phyloP scores from a whole-genome alignment of 35 echinoderm and acorn worm genomes.

The Nesometra sesokonis region DNA sequence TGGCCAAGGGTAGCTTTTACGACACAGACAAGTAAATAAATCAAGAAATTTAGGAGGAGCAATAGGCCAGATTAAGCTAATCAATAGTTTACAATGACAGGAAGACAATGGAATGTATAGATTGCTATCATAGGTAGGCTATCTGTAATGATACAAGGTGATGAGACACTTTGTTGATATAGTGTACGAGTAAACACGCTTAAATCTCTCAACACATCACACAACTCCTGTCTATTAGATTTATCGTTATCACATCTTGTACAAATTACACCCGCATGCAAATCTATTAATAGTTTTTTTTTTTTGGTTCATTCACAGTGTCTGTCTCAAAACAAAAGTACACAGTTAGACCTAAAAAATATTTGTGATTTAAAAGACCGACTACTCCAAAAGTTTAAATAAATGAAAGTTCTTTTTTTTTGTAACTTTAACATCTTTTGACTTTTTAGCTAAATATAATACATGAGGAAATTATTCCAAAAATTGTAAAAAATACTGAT shows the following conservation, averaged over 20 bases:
- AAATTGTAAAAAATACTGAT: too few relatives aligned
- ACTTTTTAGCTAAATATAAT: too few relatives aligned
- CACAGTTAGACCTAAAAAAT: background rate
- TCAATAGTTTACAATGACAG: background rate
- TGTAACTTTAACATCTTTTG: too few relatives aligned
- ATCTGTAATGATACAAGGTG: background rate
- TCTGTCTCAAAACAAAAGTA: background rate
- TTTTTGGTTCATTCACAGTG: too few relatives aligned
- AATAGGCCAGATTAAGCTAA: background rate
- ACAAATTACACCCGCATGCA: background rate
- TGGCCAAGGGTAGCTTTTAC: background rate
- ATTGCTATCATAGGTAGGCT: background rate
- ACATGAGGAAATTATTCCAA: too few relatives aligned
- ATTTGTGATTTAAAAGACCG: background rate
- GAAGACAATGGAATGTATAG: background rate
- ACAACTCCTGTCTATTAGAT: background rate
- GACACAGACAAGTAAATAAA: background rate
- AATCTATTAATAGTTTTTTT: background rate
- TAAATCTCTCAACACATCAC: background rate
- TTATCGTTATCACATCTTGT: background rate
- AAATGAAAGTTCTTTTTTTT: too few relatives aligned
- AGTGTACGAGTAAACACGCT: background rate
- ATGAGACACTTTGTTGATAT: background rate
- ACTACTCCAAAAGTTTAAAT: background rate
- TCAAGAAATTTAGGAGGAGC: background rate